phyloP scores from a whole-genome alignment of 2,797 vertebrate species.

The Danio choprae region DNA sequence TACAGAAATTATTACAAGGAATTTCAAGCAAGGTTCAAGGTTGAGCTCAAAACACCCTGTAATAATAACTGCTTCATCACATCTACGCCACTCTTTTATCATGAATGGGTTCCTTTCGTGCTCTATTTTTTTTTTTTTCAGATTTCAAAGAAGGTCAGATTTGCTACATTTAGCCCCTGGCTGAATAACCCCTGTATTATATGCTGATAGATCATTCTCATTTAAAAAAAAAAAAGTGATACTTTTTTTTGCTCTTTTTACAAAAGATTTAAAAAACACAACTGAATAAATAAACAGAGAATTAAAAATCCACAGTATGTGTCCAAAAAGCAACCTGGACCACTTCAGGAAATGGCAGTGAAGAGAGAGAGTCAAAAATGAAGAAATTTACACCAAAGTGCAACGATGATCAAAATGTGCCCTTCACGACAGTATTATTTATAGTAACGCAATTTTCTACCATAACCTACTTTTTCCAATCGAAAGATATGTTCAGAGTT shows the following conservation, averaged over 20 bases:
- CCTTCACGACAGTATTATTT: constrained; percentile 45
- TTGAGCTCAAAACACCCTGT: constrained; percentile 56
- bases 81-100: constrained; percentile 43
- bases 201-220: not conserved
- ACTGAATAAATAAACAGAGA: not conserved
- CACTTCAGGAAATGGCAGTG: constrained; percentile 46
- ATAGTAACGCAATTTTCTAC: constrained; percentile 45
- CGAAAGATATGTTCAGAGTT: constrained; percentile 43
- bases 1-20: constrained; percentile 57
- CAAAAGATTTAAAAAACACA: constrained; percentile 42
- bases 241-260: constrained; percentile 9
- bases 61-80: constrained; percentile 55
- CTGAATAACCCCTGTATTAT: constrained; percentile 18
- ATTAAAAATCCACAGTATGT: constrained; percentile 57
- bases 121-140: constrained; percentile 7
- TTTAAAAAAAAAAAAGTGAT: constrained; percentile 10
- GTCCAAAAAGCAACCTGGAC: constrained; percentile 49
- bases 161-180: constrained; percentile 60
- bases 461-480: constrained; percentile 28
- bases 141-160: constrained; percentile 31
- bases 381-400: constrained; percentile 49
- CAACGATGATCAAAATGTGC: constrained; percentile 45
- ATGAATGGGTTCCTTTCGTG: constrained; percentile 31
- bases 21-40: constrained; percentile 51
- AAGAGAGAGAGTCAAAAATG: constrained; percentile 40